Base-by-base conservation (phyloP, 2,888 invertebrate species). In the Phalera bucephala region DNA sequence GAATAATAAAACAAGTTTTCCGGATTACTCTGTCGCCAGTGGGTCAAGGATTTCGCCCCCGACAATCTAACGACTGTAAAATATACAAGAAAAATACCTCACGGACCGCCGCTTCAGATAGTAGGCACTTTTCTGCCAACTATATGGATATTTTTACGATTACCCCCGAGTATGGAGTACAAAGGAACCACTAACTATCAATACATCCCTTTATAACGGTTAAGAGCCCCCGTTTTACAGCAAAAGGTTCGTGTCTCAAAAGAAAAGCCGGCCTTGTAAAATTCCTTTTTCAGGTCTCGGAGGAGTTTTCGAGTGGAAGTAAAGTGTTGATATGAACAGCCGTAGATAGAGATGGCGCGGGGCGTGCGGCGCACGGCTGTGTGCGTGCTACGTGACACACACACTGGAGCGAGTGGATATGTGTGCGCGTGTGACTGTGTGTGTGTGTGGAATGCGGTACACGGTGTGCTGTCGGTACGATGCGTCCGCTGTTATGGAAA, bases 281-380 rank as follows among this genome's bases (percentile, higher is more conserved):
- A 83, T 79, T 77, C 80, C 72, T 42, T 78, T 84, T 84, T 81
- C 80, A 80, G 79, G 80, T 85, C 86, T 83, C 85, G 35, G 53
- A 77, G 84, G 85, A 82, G 75, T 81, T 78, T 72, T 63, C 53
- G 44, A 58, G 61, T 58, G 45, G 45, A 57, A 60, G 57, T 52
- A 63, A 70, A 68, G 61, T 60, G 57, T 49, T 56, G 47, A 50
- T 47, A 66, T 68, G 64, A 70, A 64, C 52, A 70, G 64, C 59
- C 60, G 56, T 63, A 63, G 64, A 62, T 64, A 66, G 72, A 64
- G 52, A 62, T 67, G 69, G 72, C 66, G 65, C 56, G 54, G 63
- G 82, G 80, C 82, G 84, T 76, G 53, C 39, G 34, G 41, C 46
- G 31, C 59, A 22, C 52, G 1, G 10, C 6, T 40, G 81, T 80